Base-by-base conservation (phyloP, 2,113 vertebrate species). In the Vanacampus margaritifer region DNA sequence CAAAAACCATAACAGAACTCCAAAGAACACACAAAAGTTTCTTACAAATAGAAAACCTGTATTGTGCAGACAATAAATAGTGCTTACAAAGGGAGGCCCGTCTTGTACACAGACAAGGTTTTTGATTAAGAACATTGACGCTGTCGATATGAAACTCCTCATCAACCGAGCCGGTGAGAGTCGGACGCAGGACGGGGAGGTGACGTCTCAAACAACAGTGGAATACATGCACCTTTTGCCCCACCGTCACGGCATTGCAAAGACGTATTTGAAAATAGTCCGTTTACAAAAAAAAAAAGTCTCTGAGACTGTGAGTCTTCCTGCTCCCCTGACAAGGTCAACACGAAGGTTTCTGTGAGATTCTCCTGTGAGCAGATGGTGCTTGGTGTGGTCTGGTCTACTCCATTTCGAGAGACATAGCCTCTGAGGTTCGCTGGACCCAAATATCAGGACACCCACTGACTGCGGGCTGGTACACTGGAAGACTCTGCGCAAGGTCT, bases 61-160 rank as follows among this genome's bases (percentile, higher is more conserved):
- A 94, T 92, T 95, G 93, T 95, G 94, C 92, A 93, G 94, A 97
- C 94, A 91, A 92, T 92, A 95, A 93, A 95, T 93, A 94, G 90
- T 93, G 84, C 90, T 94, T 95, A 95, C 94, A 95, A 97, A 96
- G 91, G 88, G 88, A 86, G 87, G 78, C 66, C 66, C 68, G 70
- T 86, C 85, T 60, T 41, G 82, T 87, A 90, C 90, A 92, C 90
- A 89, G 91, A 95, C 94, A 92, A 85, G 79, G 86, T 84, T 88
- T 87, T 77, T 79, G 71, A 75, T 87, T 64, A 80, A 86, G 78
- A 90, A 87, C 84, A 87, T 88, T 72, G 79, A 89, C 78, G 88
- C 81, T 70, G 58, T 86, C 73, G 80, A 92, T 92, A 92, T 89
- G 90, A 92, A 92, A 92, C 71, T 75, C 78, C 78, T 72, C 69